Percentiles rank a stretch among this genome's conserved stretches.
phyloP scores from a whole-genome alignment of 2,113 vertebrate genomes.

The Tringa solitaria region DNA sequence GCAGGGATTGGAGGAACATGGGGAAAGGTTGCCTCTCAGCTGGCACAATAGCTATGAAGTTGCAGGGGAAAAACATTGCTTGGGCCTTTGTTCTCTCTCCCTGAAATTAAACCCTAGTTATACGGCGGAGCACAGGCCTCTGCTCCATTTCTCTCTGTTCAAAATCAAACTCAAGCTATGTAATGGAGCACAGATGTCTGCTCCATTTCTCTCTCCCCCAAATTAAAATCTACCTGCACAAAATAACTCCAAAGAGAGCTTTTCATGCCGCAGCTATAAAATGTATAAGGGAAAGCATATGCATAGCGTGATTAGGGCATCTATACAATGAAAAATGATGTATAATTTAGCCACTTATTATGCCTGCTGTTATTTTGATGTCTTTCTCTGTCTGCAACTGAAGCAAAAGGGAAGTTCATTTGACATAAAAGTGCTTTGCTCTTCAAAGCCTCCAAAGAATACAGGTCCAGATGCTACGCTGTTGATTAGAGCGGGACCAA shows the following conservation, averaged over 20 bases:
- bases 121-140: neutral
- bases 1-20: neutral
- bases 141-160: neutral
- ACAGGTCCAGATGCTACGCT: neutral
- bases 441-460: neutral
- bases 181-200: neutral
- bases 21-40: neutral
- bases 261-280: neutral
- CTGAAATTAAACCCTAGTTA: neutral
- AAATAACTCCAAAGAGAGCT: neutral
- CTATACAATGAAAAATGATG: neutral
- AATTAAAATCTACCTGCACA: neutral
- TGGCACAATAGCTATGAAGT: neutral
- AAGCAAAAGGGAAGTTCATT: neutral
- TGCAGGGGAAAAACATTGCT: neutral
- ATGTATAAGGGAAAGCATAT: neutral
- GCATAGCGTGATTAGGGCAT: neutral
- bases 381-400: neutral
- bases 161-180: neutral
- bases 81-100: neutral
- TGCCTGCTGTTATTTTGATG: neutral
- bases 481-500: neutral
- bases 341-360: neutral
- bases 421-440: neutral
- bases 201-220: neutral